Percentiles rank a stretch among this genome's conserved stretches.
Evolutionary conservation across 2,888 invertebrate species (phyloP).

Genomic region (Baccha elongata): DNA sequence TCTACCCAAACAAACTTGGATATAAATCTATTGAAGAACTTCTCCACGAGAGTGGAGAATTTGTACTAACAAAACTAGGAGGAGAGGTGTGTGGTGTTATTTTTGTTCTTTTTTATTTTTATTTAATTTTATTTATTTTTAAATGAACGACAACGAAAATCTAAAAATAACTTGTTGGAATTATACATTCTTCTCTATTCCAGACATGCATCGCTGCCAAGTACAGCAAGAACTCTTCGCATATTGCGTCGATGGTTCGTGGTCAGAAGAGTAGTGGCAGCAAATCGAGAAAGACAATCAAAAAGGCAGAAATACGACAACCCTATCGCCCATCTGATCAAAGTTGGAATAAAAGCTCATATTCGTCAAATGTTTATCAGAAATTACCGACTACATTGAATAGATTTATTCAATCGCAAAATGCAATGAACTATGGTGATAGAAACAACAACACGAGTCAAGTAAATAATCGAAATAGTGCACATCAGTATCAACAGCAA

Average conservation of each 20-base stretch:
- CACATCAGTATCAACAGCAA: constrained; percentile 35
- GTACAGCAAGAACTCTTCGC: constrained; percentile 77
- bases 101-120: constrained; percentile 37
- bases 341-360: constrained; percentile 76
- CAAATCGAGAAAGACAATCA: constrained; percentile 69
- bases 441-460: constrained; percentile 72
- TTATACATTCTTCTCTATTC: constrained; percentile 37
- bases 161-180: constrained; percentile 70
- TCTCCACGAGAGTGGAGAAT: constrained; percentile 85
- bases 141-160: constrained; percentile 21
- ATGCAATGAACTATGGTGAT: constrained; percentile 69
- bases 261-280: constrained; percentile 74
- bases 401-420: constrained; percentile 63
- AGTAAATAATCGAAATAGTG: constrained; percentile 64
- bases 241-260: constrained; percentile 79
- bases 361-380: constrained; percentile 75
- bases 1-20: constrained; percentile 86
- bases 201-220: constrained; percentile 78
- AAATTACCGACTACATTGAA: constrained; percentile 66
- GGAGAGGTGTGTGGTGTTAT: constrained; percentile 82
- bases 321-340: constrained; percentile 74
- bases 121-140: constrained; percentile 39
- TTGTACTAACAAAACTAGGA: constrained; percentile 82
- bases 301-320: constrained; percentile 72
- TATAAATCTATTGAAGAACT: constrained; percentile 85